Evolutionary conservation across 2,888 invertebrate genomes (phyloP), one percentile per base, ranked within the genome.

Genomic region (Drosophila rellima): DNA sequence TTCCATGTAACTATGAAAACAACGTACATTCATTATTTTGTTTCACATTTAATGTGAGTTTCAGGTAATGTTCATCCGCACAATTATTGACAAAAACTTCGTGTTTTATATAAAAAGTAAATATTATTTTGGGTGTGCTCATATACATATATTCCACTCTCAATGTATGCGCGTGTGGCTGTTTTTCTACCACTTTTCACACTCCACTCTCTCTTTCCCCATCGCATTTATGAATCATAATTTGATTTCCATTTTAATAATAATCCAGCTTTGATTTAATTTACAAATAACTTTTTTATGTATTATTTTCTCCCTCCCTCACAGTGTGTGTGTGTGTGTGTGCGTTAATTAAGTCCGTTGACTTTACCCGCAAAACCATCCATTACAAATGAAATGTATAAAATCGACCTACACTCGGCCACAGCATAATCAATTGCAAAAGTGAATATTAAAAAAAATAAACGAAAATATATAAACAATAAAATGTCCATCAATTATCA

Each of bases 261-360:
- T 48, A 69, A 70, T 51, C 26, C 65, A 64, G 54, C 68, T 76
- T 62, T 67, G 72, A 75, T 80, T 86, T 83, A 13, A 78, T 76
- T 80, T 39, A 39, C 57, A 47, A 51, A 65, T 63, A 17, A 59
- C 42, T 66, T 52, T 51, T 50, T 56, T 39, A 17, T 37, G 29
- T 55, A 29, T 37, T n/a, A n/a, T 11, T 29, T 18, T 50, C 42
- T 26, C 11, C 17, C 2, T 7, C 45, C 23, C 33, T 33, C n/a
- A n/a, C n/a, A n/a, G 13, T 39, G 11, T 29, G 10, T 23, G 48
- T 33, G 15, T 51, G 39, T 35, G 39, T 57, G 44, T 42, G 57
- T 52, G 56, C 59, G 48, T 44, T 18, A 35, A 18, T 63, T 70
- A 29, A 23, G 47, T 68, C 56, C 78, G 65, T 79, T 86, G 80